phyloP scores from a whole-genome alignment of 2,113 vertebrate species.

The Rhinogobius similis region DNA sequence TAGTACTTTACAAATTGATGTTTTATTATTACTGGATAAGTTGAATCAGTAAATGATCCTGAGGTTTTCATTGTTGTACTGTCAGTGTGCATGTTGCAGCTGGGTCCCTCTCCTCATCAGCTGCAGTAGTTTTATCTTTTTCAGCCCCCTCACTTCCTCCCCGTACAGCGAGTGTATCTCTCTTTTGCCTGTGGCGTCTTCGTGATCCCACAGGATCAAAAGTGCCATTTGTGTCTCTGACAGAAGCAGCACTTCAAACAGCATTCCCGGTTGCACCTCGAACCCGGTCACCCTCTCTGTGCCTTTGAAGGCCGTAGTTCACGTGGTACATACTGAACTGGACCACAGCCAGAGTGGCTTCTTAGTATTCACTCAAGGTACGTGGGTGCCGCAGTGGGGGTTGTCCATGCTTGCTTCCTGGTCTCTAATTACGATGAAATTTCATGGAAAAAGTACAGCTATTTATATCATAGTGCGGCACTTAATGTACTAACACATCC shows the following conservation, averaged over 20 bases:
- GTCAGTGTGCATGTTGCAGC: conserved; percentile 36
- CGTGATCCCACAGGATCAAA: conserved; percentile 74
- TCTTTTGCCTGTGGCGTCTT: conserved; percentile 74
- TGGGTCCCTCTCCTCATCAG: conserved; percentile 46
- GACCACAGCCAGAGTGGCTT: conserved; percentile 72
- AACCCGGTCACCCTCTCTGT: conserved; percentile 69
- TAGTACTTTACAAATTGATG: neutral
- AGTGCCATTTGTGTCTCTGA: conserved; percentile 69
- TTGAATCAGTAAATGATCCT: neutral
- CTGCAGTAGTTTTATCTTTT: conserved; percentile 56
- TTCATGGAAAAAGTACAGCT: conserved; percentile 69
- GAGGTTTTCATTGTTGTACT: neutral
- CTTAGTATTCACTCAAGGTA: conserved; percentile 79
- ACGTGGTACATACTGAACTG: conserved; percentile 72
- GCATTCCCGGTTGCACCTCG: conserved; percentile 66
- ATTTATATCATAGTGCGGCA: conserved; percentile 72
- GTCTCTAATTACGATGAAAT: conserved; percentile 77
- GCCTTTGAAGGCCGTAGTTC: conserved; percentile 74
- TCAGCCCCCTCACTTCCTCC: conserved; percentile 41
- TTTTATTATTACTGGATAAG: neutral
- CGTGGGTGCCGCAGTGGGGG: conserved; percentile 76
- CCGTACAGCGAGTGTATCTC: conserved; percentile 68
- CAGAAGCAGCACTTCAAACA: conserved; percentile 77
- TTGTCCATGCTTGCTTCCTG: conserved; percentile 74
- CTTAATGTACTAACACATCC: conserved; percentile 49